Evolutionary conservation across 2,797 vertebrate species (phyloP).

Genomic region (Enteromius unitaeniatus): DNA sequence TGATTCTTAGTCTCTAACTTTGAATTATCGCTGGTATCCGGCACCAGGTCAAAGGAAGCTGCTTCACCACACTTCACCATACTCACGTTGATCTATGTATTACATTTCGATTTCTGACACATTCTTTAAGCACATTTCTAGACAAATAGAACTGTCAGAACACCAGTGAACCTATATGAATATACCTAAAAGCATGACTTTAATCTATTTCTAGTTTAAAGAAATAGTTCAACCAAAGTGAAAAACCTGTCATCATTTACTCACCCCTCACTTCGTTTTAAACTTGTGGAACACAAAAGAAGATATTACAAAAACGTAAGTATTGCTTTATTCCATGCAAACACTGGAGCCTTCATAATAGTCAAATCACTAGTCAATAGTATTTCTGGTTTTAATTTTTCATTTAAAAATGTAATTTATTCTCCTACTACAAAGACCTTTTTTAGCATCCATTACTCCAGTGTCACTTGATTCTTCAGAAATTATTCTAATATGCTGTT

Average conservation of each 20-base stretch:
- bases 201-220: slow-evolving; percentile 33
- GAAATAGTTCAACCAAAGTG: slow-evolving; percentile 21
- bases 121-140: slow-evolving; percentile 28
- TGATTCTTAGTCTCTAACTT: not conserved
- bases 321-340: not conserved
- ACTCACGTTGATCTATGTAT: slow-evolving; percentile 15
- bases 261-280: not conserved
- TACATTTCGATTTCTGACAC: slow-evolving; percentile 28
- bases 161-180: slow-evolving; percentile 22
- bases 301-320: not conserved
- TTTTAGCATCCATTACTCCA: not conserved
- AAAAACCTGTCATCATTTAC: slow-evolving; percentile 8
- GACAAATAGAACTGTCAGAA: slow-evolving; percentile 39
- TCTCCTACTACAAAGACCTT: not conserved
- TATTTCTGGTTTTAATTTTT: not conserved
- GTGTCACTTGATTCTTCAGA: not conserved
- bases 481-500: not conserved
- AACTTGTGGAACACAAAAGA: not conserved
- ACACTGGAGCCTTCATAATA: not conserved
- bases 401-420: not conserved
- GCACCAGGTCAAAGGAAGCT: slow-evolving; percentile 5
- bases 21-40: slow-evolving; percentile 8
- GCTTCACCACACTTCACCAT: slow-evolving; percentile 15
- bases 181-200: slow-evolving; percentile 22
- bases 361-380: not conserved